A percentile compares a stretch with the other conserved stretches of the same genome.
Conservation (phyloP, 2,888 invertebrate genomes). For the Slavum lentiscoides region DNA sequence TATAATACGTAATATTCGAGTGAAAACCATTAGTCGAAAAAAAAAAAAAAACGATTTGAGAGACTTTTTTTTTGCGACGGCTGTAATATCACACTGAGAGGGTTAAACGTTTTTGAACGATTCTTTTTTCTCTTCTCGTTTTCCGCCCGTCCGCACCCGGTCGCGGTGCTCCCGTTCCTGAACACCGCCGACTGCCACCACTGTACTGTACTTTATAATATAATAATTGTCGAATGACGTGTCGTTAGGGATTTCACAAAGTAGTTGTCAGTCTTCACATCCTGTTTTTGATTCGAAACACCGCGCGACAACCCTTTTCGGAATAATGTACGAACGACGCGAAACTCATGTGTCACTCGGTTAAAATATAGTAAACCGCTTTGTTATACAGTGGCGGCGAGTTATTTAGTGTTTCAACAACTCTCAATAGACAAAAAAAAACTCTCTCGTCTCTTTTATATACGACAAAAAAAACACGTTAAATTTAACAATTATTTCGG, state of each 20-base stretch:
- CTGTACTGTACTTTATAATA: not conserved
- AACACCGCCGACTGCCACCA: not conserved
- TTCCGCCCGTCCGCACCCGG: not conserved
- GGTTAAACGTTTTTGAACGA: not conserved
- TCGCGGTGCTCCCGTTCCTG: not conserved
- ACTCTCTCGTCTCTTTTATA: no score
- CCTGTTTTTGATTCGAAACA: conserved; percentile 43
- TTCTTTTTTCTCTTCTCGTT: not conserved
- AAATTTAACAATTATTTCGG: no score
- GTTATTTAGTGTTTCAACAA: not conserved
- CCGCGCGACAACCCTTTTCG: conserved; percentile 15
- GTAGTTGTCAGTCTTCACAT: conserved; percentile 43
- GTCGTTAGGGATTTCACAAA: conserved; percentile 29
- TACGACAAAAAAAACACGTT: no score
- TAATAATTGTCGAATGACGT: conserved; percentile 32
- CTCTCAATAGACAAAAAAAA: not conserved
- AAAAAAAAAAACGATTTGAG: not conserved
- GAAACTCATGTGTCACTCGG: not conserved
- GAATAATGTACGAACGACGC: no score
- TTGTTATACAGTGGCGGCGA: not conserved
- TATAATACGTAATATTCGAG: no score
- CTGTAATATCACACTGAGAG: not conserved
- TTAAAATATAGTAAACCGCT: not conserved
- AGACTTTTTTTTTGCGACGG: not conserved
- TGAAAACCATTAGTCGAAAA: not conserved